Conservation (phyloP, 2,797 vertebrate genomes). For the Chrysocyon brachyurus region DNA sequence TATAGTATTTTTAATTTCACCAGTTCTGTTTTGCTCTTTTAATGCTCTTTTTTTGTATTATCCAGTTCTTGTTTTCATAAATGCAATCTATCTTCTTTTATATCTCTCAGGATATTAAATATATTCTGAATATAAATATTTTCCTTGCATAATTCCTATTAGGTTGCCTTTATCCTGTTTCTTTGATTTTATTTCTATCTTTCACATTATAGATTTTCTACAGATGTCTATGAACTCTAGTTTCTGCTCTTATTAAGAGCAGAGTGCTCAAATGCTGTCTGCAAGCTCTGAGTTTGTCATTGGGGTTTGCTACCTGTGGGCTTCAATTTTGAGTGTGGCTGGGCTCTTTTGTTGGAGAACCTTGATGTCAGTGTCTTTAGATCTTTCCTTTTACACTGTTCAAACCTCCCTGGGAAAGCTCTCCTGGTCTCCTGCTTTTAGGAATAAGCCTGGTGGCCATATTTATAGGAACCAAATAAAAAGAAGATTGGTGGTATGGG, state of each 20-base stretch:
- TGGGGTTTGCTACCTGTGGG: not conserved
- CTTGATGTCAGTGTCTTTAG: not conserved
- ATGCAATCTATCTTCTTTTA: conserved; percentile 69
- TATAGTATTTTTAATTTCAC: conserved; percentile 63
- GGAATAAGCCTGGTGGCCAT: not conserved
- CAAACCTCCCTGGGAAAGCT: not conserved
- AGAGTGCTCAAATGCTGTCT: not conserved
- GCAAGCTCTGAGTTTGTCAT: not conserved
- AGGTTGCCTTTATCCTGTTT: conserved; percentile 35
- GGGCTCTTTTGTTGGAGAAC: conserved; percentile 7
- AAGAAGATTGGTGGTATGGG: not conserved
- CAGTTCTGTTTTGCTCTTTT: conserved; percentile 37
- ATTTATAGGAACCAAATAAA: not conserved
- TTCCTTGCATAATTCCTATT: conserved; percentile 55
- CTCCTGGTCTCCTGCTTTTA: not conserved
- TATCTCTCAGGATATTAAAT: conserved; percentile 76
- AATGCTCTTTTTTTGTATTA: conserved; percentile 53
- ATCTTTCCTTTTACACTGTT: not conserved
- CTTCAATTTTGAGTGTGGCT: not conserved
- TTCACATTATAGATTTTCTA: conserved; percentile 44
- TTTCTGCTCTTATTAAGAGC: not conserved
- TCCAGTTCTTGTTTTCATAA: conserved; percentile 68
- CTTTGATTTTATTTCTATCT: conserved; percentile 66
- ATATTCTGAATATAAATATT: conserved; percentile 75
- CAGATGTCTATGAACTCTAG: conserved; percentile 16